A percentile compares a stretch with the other conserved stretches of the same genome.
These are phyloP conservation scores for Nothura maculosa DNA, from an alignment of 2,797 vertebrate species.

Conservation along the genomic window DNA sequence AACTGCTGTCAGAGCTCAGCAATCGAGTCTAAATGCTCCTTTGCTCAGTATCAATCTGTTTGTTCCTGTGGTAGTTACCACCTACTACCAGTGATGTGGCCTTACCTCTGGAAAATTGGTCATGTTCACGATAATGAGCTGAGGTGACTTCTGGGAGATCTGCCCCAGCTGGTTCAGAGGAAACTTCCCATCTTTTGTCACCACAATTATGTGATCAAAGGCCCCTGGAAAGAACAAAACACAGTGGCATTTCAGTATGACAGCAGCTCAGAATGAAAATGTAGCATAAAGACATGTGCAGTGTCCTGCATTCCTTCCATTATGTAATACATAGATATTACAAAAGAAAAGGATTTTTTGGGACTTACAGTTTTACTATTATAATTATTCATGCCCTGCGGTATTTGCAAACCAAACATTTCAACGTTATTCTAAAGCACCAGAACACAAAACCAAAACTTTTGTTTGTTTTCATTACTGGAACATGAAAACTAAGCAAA, in stretches of 20 bases:
- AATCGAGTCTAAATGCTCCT: background rate
- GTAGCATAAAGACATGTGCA: rapidly evolving
- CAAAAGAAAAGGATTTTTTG: background rate
- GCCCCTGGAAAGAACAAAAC: constrained; percentile 84
- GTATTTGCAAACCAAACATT: background rate
- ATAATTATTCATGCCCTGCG: background rate
- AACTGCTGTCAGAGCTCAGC: background rate
- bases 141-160: constrained; percentile 94
- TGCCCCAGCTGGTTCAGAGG: constrained; percentile 97
- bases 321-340: background rate
- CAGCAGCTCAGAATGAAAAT: background rate
- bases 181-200: constrained; percentile 92
- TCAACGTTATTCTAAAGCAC: background rate
- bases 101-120: constrained; percentile 93
- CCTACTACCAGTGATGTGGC: background rate
- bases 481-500: constrained; percentile 24
- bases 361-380: constrained; percentile 21
- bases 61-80: background rate
- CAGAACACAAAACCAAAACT: constrained; percentile 9
- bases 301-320: background rate
- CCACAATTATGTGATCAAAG: constrained; percentile 91
- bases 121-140: constrained; percentile 95
- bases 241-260: background rate
- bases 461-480: constrained; percentile 26
- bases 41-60: constrained; percentile 25